Evolutionary conservation across 2,888 invertebrate genomes (phyloP).

Genomic region (Pyrgus malvae): DNA sequence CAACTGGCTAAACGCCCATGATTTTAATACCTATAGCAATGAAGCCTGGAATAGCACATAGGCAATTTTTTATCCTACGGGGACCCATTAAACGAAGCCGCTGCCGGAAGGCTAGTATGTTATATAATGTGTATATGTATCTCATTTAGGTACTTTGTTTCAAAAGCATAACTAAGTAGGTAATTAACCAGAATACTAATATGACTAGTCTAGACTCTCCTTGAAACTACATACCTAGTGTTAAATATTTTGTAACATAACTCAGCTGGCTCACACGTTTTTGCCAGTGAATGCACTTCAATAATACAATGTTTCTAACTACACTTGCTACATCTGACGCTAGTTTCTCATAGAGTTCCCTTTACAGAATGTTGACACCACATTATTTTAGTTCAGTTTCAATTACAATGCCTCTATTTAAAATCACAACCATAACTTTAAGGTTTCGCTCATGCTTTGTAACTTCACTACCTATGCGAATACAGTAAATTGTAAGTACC

Average conservation of each 20-base stretch:
- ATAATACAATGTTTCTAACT: conserved; percentile 30
- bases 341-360: conserved; percentile 6
- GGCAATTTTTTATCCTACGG: too few relatives aligned
- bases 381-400: conserved; percentile 15
- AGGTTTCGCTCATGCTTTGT: conserved; percentile 4
- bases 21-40: too few relatives aligned
- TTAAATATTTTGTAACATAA: conserved; percentile 28
- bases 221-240: too few relatives aligned
- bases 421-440: conserved; percentile 22
- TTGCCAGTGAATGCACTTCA: conserved; percentile 45
- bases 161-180: too few relatives aligned
- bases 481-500: not conserved
- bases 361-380: conserved; percentile 6
- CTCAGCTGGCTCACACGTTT: conserved; percentile 43
- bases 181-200: too few relatives aligned
- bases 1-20: too few relatives aligned
- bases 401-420: conserved; percentile 17
- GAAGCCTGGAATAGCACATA: too few relatives aligned
- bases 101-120: too few relatives aligned
- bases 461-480: not conserved
- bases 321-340: not conserved
- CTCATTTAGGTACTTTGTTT: too few relatives aligned
- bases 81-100: too few relatives aligned
- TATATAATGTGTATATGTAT: too few relatives aligned
- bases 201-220: too few relatives aligned